Percentiles rank a stretch among this genome's conserved stretches.
These are phyloP conservation scores for Tinea trinotella DNA, from an alignment of 2,888 invertebrate genomes.

Conservation along the genomic window DNA sequence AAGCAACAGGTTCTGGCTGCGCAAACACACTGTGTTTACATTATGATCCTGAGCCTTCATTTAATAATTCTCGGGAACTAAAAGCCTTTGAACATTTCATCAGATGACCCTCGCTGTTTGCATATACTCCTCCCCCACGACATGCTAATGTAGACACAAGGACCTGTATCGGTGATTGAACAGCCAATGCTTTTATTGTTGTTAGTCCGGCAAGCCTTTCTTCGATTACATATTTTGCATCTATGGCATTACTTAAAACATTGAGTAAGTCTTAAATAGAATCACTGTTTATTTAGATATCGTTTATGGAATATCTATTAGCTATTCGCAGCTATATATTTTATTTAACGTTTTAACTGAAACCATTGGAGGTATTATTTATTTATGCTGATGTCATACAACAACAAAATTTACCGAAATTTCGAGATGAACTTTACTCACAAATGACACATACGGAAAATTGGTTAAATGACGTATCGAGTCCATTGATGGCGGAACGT, in stretches of 20 bases:
- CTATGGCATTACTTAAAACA: neutral
- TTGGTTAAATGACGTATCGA: slow-evolving; percentile 1
- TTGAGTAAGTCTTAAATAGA: neutral
- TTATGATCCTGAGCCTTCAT: slow-evolving; percentile 71
- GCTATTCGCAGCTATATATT: too few relatives aligned
- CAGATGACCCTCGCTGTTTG: slow-evolving; percentile 71
- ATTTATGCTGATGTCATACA: neutral
- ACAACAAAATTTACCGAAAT: neutral
- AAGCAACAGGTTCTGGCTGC: slow-evolving; percentile 68
- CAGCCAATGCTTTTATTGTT: slow-evolving; percentile 56
- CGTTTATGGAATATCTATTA: too few relatives aligned
- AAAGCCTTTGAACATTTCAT: slow-evolving; percentile 74
- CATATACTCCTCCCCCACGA: slow-evolving; percentile 64
- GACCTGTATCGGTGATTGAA: slow-evolving; percentile 69
- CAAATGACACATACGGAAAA: slow-evolving; percentile 5
- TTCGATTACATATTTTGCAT: neutral
- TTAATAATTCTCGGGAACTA: slow-evolving; percentile 74
- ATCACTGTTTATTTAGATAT: neutral
- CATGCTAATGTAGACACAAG: slow-evolving; percentile 73
- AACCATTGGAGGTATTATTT: neutral
- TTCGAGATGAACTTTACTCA: neutral
- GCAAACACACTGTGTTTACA: slow-evolving; percentile 66
- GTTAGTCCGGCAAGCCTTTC: slow-evolving; percentile 29
- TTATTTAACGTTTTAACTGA: too few relatives aligned
- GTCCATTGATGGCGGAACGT: slow-evolving; percentile 16